Base-by-base conservation (phyloP, 2,797 vertebrate genomes). In the Remorina albescens region DNA sequence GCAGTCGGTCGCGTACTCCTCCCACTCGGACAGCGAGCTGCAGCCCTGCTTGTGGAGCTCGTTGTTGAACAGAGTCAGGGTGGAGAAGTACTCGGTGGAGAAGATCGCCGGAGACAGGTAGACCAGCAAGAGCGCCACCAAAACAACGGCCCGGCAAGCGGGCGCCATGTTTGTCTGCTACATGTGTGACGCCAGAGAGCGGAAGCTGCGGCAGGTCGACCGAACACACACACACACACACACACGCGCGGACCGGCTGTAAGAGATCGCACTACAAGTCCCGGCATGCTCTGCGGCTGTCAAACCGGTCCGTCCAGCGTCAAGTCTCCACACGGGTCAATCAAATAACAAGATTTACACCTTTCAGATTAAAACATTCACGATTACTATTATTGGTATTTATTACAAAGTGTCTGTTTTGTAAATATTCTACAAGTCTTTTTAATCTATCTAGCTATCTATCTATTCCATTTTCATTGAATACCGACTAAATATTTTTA, bases 121-220 rank as follows among this genome's bases (percentile, higher is more conserved):
- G 1, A 95, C 86, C 16, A 95, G 71, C 0, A 84, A 87, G 19
- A 95, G 82, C 25, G 84, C 87, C 12, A 84, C 81, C 84, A 91
- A 86, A 77, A 91, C 90, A 83, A 87, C 90, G 71, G 82, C 74
- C 89, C 94, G 91, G 89, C 91, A 88, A 81, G 85, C 83, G 88
- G 94, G 90, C 92, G 94, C 95, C 95, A 96, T 96, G 91, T 95
- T 94, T 85, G 65, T 82, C 81, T n/a, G n/a, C n/a, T 90, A 80
- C 84, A 86, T 87, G 88, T 82, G 90, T 92, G 88, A 94, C 92
- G 91, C 82, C 76, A 91, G 21, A 36, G 63, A 78, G 68, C 83
- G 85, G 92, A 78, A 77, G 76, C 70, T 60, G 75, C 81, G 76
- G 93, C 86, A 84, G 86, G 73, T 81, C 49, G 23, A 62, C 28